Evolutionary conservation across 2,888 invertebrate genomes (phyloP), one percentile per base, ranked within the genome.

Genomic region (Eristalinus aeneus): DNA sequence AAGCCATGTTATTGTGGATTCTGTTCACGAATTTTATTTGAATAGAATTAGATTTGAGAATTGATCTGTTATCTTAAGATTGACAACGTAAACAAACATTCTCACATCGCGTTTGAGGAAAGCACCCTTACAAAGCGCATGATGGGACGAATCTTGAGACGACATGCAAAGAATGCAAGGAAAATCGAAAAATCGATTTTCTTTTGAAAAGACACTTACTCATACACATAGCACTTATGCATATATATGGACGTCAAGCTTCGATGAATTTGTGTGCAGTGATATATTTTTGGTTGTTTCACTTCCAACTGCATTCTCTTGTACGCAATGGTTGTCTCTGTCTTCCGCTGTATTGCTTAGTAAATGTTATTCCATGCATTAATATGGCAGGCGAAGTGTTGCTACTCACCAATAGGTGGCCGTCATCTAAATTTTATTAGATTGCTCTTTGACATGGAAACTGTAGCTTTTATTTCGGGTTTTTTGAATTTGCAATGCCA

Each of bases 331-430:
- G 1, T 32, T 20, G 31, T 72, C 58, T 39, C 65, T 11, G 2
- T 76, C 22, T 60, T n/a, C 8, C 61, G 46, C 39, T 31, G 22
- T n/a, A 23, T 11, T 67, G 32, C 65, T 39, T 10, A 22, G 2
- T 60, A n/a, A 53, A 11, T 75, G 67, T 46, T 34, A 9, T 53
- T 20, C 6, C 39, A n/a, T 23, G 22, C 4, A 20, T 46, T 23
- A 22, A 54, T 23, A 36, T 63, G 20, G n/a, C n/a, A 23, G 20
- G 1, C 4, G 20, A 0, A 12, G 5, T 11, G 32, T 76, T 68
- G 27, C 76, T 68, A 78, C 16, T 9, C 46, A 22, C 56, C 64
- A n/a, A 71, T 56, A 78, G 77, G 34, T 63, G 77, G 77, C 27
- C 27, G 2, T 27, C n/a, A n/a, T n/a, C n/a, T n/a, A n/a, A n/a